Conservation (phyloP, 2,113 vertebrate species). For the Rhodinocichla rosea region DNA sequence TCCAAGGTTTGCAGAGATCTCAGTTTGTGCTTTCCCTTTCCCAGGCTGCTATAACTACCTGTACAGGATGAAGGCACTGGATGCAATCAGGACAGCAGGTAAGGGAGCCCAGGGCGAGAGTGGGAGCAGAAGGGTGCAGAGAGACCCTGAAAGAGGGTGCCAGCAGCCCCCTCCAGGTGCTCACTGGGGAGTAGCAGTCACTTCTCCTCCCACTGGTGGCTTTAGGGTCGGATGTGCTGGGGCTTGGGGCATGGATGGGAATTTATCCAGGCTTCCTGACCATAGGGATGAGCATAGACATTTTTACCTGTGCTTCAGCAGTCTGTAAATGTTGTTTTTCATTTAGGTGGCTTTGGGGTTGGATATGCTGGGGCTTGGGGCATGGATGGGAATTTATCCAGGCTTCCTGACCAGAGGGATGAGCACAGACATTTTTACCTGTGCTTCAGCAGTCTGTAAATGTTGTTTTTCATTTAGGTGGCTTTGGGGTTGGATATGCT, state of each 20-base stretch:
- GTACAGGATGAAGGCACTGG: conserved; percentile 93
- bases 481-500: no score
- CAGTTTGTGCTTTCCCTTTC: background rate
- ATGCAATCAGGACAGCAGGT: conserved; percentile 85
- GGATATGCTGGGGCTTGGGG: no score
- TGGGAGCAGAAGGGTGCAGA: background rate
- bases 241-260: background rate
- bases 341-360: no score
- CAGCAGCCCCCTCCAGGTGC: rapidly evolving
- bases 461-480: no score
- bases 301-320: rapidly evolving
- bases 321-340: no score
- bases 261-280: background rate
- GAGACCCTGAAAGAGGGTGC: rapidly evolving
- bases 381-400: no score
- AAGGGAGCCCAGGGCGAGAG: background rate
- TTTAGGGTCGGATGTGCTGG: rapidly evolving
- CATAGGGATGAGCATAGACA: rapidly evolving
- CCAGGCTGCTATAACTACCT: conserved; percentile 86
- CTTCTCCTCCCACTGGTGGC: rapidly evolving
- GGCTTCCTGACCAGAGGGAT: no score
- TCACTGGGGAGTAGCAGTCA: rapidly evolving
- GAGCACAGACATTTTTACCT: no score
- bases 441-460: no score
- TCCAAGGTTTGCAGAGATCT: background rate